Conservation (phyloP, 2,888 invertebrate species). For the Bibio marci region DNA sequence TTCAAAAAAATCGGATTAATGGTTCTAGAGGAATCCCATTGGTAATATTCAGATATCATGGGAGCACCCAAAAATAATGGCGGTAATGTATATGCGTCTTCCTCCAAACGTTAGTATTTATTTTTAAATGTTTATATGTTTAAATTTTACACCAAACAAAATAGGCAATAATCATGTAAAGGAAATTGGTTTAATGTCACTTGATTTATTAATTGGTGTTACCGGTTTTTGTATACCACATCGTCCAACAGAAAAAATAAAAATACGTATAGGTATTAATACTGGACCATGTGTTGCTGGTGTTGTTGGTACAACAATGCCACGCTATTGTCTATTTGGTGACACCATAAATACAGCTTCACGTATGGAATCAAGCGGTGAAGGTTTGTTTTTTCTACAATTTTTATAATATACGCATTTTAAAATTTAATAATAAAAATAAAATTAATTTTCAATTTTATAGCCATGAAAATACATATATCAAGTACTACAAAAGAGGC, state of each 20-base stretch:
- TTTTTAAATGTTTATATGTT: too few relatives aligned
- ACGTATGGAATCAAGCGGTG: conserved; percentile 43
- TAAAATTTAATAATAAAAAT: too few relatives aligned
- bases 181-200: conserved; percentile 43
- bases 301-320: conserved; percentile 43
- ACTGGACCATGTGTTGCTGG: conserved; percentile 48
- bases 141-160: too few relatives aligned
- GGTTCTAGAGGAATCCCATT: too few relatives aligned
- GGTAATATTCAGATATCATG: too few relatives aligned
- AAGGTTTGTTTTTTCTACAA: conserved; percentile 19
- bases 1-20: too few relatives aligned
- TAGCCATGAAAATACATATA: conserved; percentile 43
- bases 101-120: too few relatives aligned
- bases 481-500: conserved; percentile 36
- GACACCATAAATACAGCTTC: conserved; percentile 47
- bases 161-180: conserved; percentile 37
- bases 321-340: conserved; percentile 40
- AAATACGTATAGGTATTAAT: conserved; percentile 40
- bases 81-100: too few relatives aligned
- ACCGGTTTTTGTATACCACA: conserved; percentile 38
- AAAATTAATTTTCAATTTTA: background rate
- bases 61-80: too few relatives aligned
- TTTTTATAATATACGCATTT: too few relatives aligned
- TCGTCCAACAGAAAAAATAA: conserved; percentile 30
- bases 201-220: conserved; percentile 35